Evolutionary conservation across 92 coral and sea anemone species (phyloP).

Genomic region (Umimayanthus chanpuru): DNA sequence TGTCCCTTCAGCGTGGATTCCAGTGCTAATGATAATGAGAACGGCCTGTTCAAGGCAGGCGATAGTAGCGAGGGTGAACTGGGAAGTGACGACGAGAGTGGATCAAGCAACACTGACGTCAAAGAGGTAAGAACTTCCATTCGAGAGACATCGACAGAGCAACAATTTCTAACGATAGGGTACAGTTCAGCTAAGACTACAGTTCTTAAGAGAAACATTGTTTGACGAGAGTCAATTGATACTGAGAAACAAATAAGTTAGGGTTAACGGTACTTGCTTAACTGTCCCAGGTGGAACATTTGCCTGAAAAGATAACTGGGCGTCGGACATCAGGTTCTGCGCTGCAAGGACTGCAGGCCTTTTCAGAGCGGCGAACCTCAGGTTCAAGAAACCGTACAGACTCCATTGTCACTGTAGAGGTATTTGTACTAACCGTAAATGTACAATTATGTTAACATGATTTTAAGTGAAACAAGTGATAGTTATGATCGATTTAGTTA

Average conservation of each 20-base stretch:
- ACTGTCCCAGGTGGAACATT: neutral
- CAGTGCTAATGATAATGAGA: slow-evolving; percentile 73
- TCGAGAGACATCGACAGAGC: neutral
- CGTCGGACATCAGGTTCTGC: slow-evolving; percentile 49
- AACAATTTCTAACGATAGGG: neutral
- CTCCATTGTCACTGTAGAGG: slow-evolving; percentile 83
- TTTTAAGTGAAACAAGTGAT: too few relatives aligned
- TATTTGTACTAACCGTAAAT: slow-evolving; percentile 7
- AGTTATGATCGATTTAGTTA: too few relatives aligned
- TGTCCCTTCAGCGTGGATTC: slow-evolving; percentile 69
- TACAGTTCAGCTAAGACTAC: neutral
- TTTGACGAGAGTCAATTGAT: too few relatives aligned
- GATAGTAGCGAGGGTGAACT: too few relatives aligned
- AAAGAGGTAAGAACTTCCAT: slow-evolving; percentile 23
- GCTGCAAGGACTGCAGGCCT: slow-evolving; percentile 52
- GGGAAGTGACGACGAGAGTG: slow-evolving; percentile 92
- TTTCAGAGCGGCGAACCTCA: slow-evolving; percentile 63
- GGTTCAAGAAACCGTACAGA: slow-evolving; percentile 93
- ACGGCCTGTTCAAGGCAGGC: slow-evolving; percentile 70
- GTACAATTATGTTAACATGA: too few relatives aligned
- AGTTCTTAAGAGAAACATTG: neutral
- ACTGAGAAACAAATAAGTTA: too few relatives aligned
- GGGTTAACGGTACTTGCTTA: neutral
- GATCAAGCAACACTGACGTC: slow-evolving; percentile 86
- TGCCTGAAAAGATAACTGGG: slow-evolving; percentile 25